Percentiles rank a stretch among this genome's conserved stretches.
These are phyloP conservation scores for Epinephelus fuscoguttatus DNA, from an alignment of 2,113 vertebrate genomes.

Conservation along the genomic window DNA sequence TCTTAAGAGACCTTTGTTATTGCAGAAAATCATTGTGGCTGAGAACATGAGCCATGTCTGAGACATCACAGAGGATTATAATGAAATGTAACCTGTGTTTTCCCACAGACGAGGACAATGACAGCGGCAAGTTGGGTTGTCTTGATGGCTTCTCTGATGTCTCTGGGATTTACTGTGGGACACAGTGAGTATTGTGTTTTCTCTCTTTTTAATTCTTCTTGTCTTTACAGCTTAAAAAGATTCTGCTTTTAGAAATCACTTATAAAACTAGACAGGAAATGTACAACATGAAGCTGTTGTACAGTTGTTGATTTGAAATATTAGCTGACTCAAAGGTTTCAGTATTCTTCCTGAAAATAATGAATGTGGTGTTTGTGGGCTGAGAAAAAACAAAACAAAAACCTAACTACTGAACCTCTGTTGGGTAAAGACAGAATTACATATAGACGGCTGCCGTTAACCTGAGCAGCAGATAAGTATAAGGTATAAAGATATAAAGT, in stretches of 20 bases:
- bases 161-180: not conserved
- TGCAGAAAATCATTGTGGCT: not conserved
- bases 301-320: not conserved
- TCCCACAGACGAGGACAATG: constrained; percentile 32
- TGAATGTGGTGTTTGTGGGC: not conserved
- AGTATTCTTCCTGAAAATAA: not conserved
- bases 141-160: constrained; percentile 9
- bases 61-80: not conserved
- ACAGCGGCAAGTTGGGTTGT: not conserved
- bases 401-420: not conserved
- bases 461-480: not conserved
- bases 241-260: not conserved
- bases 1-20: constrained; percentile 8
- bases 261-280: not conserved
- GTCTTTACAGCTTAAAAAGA: not conserved
- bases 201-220: not conserved
- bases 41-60: not conserved
- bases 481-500: not conserved
- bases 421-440: not conserved
- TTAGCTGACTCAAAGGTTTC: not conserved
- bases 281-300: not conserved
- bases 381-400: no score
- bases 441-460: not conserved
- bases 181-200: constrained; percentile 54
- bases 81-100: constrained; percentile 9